phyloP scores from a whole-genome alignment of 2,113 vertebrate genomes.

The Damaliscus lunatus region DNA sequence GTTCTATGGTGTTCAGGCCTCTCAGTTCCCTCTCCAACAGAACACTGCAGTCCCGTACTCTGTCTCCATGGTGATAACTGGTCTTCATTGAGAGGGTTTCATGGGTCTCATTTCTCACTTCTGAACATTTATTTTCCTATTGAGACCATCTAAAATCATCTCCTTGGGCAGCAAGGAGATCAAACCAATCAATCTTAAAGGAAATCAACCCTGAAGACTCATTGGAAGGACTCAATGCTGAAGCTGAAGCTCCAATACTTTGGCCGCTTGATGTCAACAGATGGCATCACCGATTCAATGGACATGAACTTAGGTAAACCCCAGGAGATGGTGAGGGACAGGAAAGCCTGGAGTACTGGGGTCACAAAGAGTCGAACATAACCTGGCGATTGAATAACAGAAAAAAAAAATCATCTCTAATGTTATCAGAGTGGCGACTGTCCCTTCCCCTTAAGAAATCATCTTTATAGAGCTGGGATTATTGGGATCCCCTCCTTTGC shows the following conservation, averaged over 20 bases:
- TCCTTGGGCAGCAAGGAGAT: not conserved
- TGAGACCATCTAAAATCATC: not conserved
- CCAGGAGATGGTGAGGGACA: not conserved
- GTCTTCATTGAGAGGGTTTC: not conserved
- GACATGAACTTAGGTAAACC: not conserved
- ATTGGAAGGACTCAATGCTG: not conserved
- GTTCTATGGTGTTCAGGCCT: not conserved
- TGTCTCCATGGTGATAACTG: not conserved
- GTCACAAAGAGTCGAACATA: not conserved
- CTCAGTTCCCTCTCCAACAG: not conserved
- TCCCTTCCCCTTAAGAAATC: not conserved
- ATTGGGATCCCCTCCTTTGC: slow-evolving; percentile 19
- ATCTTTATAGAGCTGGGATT: not conserved
- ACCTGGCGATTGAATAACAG: not conserved
- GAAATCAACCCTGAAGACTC: not conserved
- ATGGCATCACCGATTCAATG: not conserved
- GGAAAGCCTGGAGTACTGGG: not conserved
- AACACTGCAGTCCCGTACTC: rapidly evolving
- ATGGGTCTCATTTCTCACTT: not conserved
- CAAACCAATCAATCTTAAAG: not conserved
- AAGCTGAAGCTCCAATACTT: not conserved
- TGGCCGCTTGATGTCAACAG: not conserved
- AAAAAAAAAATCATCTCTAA: not conserved
- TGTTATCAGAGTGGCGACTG: not conserved
- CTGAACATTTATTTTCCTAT: not conserved